Base-by-base conservation (phyloP, 1,140 invertebrate genomes). In the Sycophaga agraensis region DNA sequence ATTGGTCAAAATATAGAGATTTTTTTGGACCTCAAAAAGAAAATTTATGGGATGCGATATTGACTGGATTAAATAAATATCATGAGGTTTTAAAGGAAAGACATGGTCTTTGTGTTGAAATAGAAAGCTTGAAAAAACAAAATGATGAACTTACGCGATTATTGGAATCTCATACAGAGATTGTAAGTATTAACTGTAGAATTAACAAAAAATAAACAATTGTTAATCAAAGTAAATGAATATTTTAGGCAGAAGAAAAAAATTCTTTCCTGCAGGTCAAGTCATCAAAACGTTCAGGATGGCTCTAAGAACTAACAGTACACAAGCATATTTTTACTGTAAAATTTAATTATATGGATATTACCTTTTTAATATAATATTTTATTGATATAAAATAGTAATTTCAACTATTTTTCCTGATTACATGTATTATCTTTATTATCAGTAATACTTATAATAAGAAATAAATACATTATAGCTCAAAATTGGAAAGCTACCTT, bases 41-140 rank as follows among this genome's bases (percentile, higher is more conserved):
- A 63, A 73, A 79, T 60, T 53, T 85, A 2, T 87, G 85, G 85
- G 77, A 84, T 60, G 79, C 78, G 21, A 68, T 86, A 24, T 59
- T 83, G 1, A 71, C 80, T 28, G 84, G 82, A 12, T 66, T 87
- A 17, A 78, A 81, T 31, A 84, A 82, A 66, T 86, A 86, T 74
- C 76, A 83, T 49, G 73, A 78, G 34, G 77, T 84, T 42, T 70
- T 85, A 1, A 83, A 84, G 66, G 78, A 84, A 62, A 72, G 84
- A 8, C 74, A 82, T n/a, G 73, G 77, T 46, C 72, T 85, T 21
- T 80, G 79, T 48, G 64, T 45, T 0, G 82, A 86, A 60, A 82
- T 78, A 0, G 72, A 82, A 40, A 74, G 71, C 34, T 57, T 85
- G 16, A 76, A 76, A n/a, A 75, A 70, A 59, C 84, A 85, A 70